Base-by-base conservation (phyloP, 2,113 vertebrate species). In the Alectura lathami region DNA sequence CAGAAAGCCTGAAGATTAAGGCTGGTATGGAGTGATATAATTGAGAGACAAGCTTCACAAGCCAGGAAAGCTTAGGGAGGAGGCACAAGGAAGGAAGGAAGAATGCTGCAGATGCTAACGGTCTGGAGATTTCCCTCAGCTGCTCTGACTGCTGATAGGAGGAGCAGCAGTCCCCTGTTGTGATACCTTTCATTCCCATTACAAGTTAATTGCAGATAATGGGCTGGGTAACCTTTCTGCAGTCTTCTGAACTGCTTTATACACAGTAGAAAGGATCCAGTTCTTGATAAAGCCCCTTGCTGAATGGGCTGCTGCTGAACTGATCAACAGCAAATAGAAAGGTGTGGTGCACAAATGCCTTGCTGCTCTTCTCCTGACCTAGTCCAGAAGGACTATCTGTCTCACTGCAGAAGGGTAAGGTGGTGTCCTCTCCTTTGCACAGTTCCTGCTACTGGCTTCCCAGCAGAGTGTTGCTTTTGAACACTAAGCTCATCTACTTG, bases 1-100 rank as follows among this genome's bases (percentile, higher is more conserved):
- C 95, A 92, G 95, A 93, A 91, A 89, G 84, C 8, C 86, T 2
- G 26, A 87, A 91, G 95, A 92, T 96, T 94, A 91, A 73, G 94
- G 86, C 86, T 97, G 83, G 68, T 91, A 86, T 94, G 89, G 84
- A 94, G 94, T 76, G 78, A 94, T 88, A 91, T 92, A 75, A 92
- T 82, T 91, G 92, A 91, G 86, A 80, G 82, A 60, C 70, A 76
- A 53, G 75, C 70, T 94, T 95, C 70, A 77, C 76, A 95, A 93
- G 22, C 24, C 53, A 18, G 78, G 27, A 83, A 38, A 5, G 27
- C 82, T 79, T 53, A 66, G 88, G 67, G 75, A 94, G 62, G 74
- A 94, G 87, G 51, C 62, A n/a, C 0, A 0, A 57, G 62, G 21
- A 86, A 88, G 40, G 59, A 81, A 63, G 17, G 66, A 67, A 92